Evolutionary conservation across 2,113 vertebrate genomes (phyloP).

Genomic region (Engystomops pustulosus): DNA sequence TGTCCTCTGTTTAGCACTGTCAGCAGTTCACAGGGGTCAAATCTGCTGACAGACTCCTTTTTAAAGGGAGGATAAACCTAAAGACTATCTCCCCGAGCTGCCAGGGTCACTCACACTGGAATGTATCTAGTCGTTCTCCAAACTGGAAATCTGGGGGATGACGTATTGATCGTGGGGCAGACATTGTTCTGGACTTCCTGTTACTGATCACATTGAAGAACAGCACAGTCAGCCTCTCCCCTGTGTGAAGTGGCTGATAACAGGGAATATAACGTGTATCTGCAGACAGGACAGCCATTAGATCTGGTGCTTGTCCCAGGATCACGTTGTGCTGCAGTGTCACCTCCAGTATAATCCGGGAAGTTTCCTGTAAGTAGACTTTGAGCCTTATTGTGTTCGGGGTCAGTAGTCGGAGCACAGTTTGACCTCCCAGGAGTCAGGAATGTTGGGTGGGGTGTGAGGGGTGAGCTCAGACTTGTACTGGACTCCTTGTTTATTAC

Average conservation of each 20-base stretch:
- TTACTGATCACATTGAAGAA: not conserved
- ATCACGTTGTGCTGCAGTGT: not conserved
- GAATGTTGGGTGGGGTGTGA: constrained; percentile 30
- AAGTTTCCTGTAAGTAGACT: not conserved
- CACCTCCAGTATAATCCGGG: not conserved
- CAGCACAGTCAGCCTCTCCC: not conserved
- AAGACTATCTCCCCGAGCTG: too few relatives aligned
- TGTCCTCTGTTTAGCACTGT: too few relatives aligned
- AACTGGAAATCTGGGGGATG: not conserved
- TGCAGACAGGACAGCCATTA: not conserved
- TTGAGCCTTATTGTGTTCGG: constrained; percentile 20
- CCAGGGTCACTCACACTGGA: not conserved
- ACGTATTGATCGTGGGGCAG: not conserved
- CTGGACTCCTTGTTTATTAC: not conserved
- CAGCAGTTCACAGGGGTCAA: too few relatives aligned
- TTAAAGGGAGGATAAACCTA: too few relatives aligned
- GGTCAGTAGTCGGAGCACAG: constrained; percentile 28
- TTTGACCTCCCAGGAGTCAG: constrained; percentile 36
- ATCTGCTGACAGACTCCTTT: too few relatives aligned
- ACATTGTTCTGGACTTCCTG: not conserved
- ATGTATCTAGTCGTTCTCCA: not conserved
- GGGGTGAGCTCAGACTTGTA: not conserved
- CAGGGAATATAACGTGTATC: not conserved
- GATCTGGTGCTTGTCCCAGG: not conserved
- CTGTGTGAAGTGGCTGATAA: not conserved